Conservation (phyloP, 2,888 invertebrate genomes). For the Cataglyphis albicans region DNA sequence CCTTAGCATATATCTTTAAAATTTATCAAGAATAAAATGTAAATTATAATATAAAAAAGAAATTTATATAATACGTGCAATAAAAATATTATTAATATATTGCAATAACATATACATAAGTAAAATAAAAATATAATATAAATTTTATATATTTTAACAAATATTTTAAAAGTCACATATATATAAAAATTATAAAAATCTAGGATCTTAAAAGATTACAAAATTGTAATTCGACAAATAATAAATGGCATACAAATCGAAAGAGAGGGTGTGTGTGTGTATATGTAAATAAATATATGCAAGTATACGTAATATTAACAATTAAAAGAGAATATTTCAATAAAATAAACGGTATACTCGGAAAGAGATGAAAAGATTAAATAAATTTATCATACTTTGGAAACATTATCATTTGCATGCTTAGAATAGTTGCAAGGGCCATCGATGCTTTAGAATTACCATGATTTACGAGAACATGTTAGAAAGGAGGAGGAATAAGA, state of each 20-base stretch:
- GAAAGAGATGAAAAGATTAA: background rate
- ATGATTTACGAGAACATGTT: constrained; percentile 74
- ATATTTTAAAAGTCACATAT: background rate
- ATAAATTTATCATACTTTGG: background rate
- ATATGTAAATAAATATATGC: background rate
- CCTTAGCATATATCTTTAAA: background rate
- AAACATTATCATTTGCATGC: constrained; percentile 15
- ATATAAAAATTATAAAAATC: background rate
- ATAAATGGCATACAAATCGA: constrained; percentile 1
- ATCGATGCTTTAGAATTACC: constrained; percentile 80
- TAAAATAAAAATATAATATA: background rate
- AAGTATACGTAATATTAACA: background rate
- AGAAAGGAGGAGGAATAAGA: constrained; percentile 61
- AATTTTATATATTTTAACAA: background rate
- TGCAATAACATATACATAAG: too few relatives aligned
- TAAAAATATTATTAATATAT: background rate
- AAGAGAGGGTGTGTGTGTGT: background rate
- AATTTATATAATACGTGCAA: background rate
- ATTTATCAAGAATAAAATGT: background rate
- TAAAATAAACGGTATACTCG: background rate
- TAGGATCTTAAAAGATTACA: background rate
- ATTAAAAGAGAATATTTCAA: background rate
- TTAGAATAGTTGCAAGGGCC: constrained; percentile 71
- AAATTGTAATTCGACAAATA: background rate
- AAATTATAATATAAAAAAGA: background rate